Percentiles rank a stretch among this genome's conserved stretches.
phyloP scores from a whole-genome alignment of 2,113 vertebrate genomes.

The Eira barbara region DNA sequence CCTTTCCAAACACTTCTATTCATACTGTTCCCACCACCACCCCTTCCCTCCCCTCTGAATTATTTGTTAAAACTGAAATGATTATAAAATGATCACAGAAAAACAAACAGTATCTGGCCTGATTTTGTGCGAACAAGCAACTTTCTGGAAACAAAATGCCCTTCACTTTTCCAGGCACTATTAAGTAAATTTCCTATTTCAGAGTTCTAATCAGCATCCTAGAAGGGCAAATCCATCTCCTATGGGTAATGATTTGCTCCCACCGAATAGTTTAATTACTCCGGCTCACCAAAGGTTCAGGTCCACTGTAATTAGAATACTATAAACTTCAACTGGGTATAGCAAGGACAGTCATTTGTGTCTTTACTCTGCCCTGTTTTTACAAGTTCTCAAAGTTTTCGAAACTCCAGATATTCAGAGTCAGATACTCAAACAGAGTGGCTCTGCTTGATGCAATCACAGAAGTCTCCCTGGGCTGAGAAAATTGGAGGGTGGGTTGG shows the following conservation, averaged over 20 bases:
- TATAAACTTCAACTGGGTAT: constrained; percentile 70
- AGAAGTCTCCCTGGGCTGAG: background rate
- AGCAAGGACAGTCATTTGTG: constrained; percentile 64
- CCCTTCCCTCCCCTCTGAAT: background rate
- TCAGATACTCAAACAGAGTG: background rate
- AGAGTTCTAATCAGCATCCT: constrained; percentile 51
- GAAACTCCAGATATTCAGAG: background rate
- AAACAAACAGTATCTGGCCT: constrained; percentile 17
- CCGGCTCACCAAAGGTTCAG: constrained; percentile 63
- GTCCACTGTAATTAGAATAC: constrained; percentile 68
- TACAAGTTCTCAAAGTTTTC: constrained; percentile 64
- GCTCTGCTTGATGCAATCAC: background rate
- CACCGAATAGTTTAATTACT: constrained; percentile 68
- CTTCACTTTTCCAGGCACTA: constrained; percentile 62
- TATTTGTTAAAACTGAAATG: constrained; percentile 9
- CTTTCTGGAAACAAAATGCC: constrained; percentile 55
- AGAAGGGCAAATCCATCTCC: constrained; percentile 67
- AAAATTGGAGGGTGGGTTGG: background rate
- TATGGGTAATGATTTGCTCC: constrained; percentile 68
- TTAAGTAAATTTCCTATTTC: constrained; percentile 59
- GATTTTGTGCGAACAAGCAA: constrained; percentile 50
- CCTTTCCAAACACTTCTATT: background rate
- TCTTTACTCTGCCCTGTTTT: constrained; percentile 68
- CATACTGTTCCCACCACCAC: background rate
- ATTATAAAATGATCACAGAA: constrained; percentile 38